Evolutionary conservation across 2,113 vertebrate genomes (phyloP).

Genomic region (Cyprinodon brontotheroides): DNA sequence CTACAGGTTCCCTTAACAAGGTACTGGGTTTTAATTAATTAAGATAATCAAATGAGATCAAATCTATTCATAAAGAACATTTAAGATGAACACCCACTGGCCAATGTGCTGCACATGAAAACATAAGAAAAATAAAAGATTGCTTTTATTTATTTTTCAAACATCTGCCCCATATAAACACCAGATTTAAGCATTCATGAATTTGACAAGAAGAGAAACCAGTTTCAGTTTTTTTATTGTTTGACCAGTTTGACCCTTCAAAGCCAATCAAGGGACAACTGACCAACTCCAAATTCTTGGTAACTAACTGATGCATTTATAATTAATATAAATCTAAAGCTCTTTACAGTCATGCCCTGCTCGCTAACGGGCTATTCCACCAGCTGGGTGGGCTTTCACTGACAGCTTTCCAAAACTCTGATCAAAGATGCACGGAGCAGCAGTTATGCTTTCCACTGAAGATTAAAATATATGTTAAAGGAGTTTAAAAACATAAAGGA

Average conservation of each 20-base stretch:
- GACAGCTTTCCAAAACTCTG: background rate
- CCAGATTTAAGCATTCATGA: background rate
- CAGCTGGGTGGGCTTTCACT: too few species aligned
- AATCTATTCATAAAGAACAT: too few species aligned
- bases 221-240: background rate
- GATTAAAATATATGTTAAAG: background rate
- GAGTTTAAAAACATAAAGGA: too few species aligned
- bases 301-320: too few species aligned
- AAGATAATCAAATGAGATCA: too few species aligned
- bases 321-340: too few species aligned
- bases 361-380: background rate
- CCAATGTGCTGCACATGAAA: too few species aligned
- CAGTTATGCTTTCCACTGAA: background rate
- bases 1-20: background rate
- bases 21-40: background rate
- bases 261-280: too few species aligned
- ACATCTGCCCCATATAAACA: background rate
- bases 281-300: too few species aligned
- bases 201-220: background rate
- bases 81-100: too few species aligned
- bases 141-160: background rate
- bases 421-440: background rate
- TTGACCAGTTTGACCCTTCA: too few species aligned
- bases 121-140: background rate
- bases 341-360: background rate